Base-by-base conservation (phyloP, 1,140 invertebrate genomes). In the Drosophila lacteicornis region DNA sequence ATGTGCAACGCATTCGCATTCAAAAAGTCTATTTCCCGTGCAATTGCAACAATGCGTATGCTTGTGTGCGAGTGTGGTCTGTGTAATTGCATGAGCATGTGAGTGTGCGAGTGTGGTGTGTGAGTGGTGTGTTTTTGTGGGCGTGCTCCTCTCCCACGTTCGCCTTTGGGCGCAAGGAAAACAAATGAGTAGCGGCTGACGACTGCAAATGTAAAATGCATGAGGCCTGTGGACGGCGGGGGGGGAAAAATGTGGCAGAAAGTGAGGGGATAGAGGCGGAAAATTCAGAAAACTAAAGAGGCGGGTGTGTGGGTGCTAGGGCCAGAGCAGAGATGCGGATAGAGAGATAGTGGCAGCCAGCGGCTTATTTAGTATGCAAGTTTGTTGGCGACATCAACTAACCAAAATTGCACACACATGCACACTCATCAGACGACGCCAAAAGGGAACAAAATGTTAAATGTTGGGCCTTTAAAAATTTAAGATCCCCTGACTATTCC, bases 11-110 rank as follows among this genome's bases (percentile, higher is more conserved):
- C 81, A 85, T 90, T 90, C 81, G 81, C 82, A 90, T 90, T 90
- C 85, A 85, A 85, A 90, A 90, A 90, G 85, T 90, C 84, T 88
- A 88, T 88, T 88, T 88, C 81, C 84, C 85, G 81, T 90, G 85
- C 85, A 87, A 88, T 90, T 87, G 84, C 84, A 88, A 87, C 84
- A 88, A 87, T 84, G 85, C 73, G 59, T 45, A 40, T 33, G 45
- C n/a, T 55, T 66, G 74, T 62, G 36, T 59, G 67, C 43, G 43
- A 46, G 50, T 69, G 59, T 50, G 63, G 50, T 62, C 43, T 70
- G 40, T 78, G 75, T 78, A 79, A 79, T 69, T 71, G 47, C 43
- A 47, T 25, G 66, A 50, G 61, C 49, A 57, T 69, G 36, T 68
- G 60, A 3, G 33, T 55, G 33, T 55, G 51, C 33, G 33, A 36